phyloP scores from a whole-genome alignment of 1,140 invertebrate genomes.

The Listronotus oregonensis region DNA sequence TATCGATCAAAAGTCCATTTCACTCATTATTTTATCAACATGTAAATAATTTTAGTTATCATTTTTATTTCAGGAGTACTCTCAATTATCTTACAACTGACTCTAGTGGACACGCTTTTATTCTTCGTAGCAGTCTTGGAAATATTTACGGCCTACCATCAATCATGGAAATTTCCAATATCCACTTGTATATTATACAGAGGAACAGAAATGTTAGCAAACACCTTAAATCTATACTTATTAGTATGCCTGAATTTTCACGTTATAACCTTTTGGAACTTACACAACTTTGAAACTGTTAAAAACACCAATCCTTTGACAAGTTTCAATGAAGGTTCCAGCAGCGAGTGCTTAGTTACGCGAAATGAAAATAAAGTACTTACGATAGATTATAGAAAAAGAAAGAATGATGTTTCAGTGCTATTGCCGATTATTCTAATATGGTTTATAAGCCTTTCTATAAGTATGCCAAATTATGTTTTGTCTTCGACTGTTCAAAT shows the following conservation, averaged over 20 bases:
- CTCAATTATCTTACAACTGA: constrained; percentile 60
- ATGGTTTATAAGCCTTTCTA: constrained; percentile 61
- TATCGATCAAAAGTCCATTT: too few relatives aligned
- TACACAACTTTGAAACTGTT: constrained; percentile 50
- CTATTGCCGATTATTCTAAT: constrained; percentile 59
- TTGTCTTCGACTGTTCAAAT: constrained; percentile 46
- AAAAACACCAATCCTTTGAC: constrained; percentile 53
- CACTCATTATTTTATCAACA: too few relatives aligned
- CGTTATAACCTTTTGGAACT: constrained; percentile 60
- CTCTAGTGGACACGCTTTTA: constrained; percentile 57
- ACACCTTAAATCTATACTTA: constrained; percentile 60
- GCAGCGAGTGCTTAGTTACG: constrained; percentile 57
- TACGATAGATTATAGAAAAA: constrained; percentile 58
- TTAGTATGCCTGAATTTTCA: constrained; percentile 61
- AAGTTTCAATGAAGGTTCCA: constrained; percentile 56
- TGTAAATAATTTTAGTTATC: too few relatives aligned
- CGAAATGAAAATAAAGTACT: constrained; percentile 54
- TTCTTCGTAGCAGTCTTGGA: constrained; percentile 58
- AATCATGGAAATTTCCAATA: constrained; percentile 59
- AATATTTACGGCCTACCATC: constrained; percentile 57
- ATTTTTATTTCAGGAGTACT: constrained; percentile 59
- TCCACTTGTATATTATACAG: constrained; percentile 58
- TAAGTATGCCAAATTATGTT: constrained; percentile 62
- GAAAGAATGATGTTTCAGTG: constrained; percentile 56
- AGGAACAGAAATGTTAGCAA: constrained; percentile 59